phyloP scores from a whole-genome alignment of 2,113 vertebrate species.

The Callocephalon fimbriatum region DNA sequence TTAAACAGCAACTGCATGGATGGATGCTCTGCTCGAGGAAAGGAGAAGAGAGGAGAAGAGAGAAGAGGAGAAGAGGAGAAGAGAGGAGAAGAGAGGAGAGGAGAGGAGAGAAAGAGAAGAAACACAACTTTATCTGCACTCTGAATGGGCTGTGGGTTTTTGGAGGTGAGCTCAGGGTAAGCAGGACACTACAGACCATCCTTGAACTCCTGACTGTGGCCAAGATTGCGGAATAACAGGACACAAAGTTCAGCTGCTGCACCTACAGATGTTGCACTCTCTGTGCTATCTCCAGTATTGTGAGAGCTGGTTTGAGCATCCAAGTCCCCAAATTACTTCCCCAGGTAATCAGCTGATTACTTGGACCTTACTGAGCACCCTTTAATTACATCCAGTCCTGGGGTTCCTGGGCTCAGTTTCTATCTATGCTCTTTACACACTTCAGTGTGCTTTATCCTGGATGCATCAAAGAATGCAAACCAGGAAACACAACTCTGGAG shows the following conservation, averaged over 20 bases:
- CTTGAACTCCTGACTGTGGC: background rate
- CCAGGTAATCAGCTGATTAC: background rate
- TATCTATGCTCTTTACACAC: background rate
- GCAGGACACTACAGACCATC: background rate
- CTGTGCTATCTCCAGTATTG: background rate
- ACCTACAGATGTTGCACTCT: background rate
- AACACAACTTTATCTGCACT: background rate
- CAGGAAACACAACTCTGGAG: background rate
- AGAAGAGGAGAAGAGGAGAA: too few relatives aligned
- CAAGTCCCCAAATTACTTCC: background rate
- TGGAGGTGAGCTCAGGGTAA: background rate
- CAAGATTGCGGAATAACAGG: background rate
- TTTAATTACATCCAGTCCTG: slow-evolving; percentile 11
- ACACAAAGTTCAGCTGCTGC: background rate
- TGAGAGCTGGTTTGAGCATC: background rate
- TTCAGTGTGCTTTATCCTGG: background rate
- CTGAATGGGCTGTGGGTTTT: background rate
- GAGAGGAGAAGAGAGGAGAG: background rate
- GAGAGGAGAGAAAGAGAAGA: background rate
- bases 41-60: background rate
- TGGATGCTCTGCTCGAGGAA: background rate
- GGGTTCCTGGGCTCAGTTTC: background rate
- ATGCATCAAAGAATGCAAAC: background rate
- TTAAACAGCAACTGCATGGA: background rate
- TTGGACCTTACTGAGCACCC: background rate